Evolutionary conservation across 2,797 vertebrate genomes (phyloP), one percentile per base, ranked within the genome.

Genomic region (Echeneis naucrates): DNA sequence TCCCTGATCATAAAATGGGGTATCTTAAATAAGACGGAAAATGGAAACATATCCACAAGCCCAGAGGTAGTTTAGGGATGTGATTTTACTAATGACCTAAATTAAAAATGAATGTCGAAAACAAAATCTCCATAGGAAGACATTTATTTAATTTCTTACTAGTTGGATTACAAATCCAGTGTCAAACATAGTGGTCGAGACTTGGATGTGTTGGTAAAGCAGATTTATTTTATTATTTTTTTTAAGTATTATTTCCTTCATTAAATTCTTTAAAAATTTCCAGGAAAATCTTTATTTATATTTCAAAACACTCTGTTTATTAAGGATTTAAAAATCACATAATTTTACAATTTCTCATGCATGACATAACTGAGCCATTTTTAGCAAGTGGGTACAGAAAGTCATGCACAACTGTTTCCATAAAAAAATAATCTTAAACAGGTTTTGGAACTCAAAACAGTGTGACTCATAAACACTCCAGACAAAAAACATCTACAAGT

Each of bases 401-500:
- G 3, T 30, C 37, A 35, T 38, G 32, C 33, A 56, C 48, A 13
- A 66, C n/a, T 52, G 55, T 71, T 71, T 54, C 37, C 33, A 70
- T 66, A 80, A 85, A 78, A 83, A 80, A 82, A 75, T 32, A 42
- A 78, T 70, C 27, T 78, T 68, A 30, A 69, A 80, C 58, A 69
- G 37, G 55, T 85, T 82, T 73, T 14, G 62, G 11, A 27, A 70
- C 53, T 70, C 61, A 63, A 40, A 78, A 52, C 54, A 72, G 66
- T 4, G 44, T 75, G 77, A 85, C 67, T 84, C 73, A 81, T 61
- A 67, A 80, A 17, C 35, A 47, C 55, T 51, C 48, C 11, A 67
- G 57, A 85, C 75, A 72, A 27, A 75, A 81, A 89, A 80, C 82
- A 88, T 86, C 67, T 87, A 83, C 8, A 53, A 63, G 27, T 58